Evolutionary conservation across 2,113 vertebrate species (phyloP).

Genomic region (Theristicus caerulescens): DNA sequence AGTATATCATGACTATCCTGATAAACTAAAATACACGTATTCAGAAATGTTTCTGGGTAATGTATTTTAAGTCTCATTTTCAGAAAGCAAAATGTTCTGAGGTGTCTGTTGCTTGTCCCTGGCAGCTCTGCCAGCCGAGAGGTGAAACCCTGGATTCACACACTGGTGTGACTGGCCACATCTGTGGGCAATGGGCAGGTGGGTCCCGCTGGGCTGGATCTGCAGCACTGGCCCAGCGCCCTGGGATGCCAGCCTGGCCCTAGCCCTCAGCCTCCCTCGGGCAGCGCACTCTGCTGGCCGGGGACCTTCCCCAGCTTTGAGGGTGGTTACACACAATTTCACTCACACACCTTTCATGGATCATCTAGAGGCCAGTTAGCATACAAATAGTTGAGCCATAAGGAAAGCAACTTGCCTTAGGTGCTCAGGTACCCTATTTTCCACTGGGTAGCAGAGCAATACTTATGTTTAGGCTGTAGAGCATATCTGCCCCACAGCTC

Average conservation of each 20-base stretch:
- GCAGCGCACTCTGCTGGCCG: fast-evolving
- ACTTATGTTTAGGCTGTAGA: neutral
- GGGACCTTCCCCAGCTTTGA: neutral
- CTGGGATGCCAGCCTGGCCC: neutral
- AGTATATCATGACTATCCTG: fast-evolving
- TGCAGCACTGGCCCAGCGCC: neutral
- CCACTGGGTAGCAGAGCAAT: neutral
- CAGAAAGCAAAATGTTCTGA: fast-evolving
- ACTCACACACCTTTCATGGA: fast-evolving
- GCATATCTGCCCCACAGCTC: neutral
- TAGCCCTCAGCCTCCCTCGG: neutral
- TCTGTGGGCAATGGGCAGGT: fast-evolving
- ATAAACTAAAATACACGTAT: fast-evolving
- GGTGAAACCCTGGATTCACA: fast-evolving
- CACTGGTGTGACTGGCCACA: fast-evolving
- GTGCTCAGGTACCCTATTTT: too few species aligned
- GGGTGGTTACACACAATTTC: neutral
- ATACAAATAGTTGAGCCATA: fast-evolving
- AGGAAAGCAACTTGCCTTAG: neutral
- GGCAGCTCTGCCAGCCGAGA: fast-evolving
- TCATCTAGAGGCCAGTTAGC: neutral
- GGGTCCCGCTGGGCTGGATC: neutral
- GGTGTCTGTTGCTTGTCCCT: too few species aligned
- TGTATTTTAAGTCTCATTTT: neutral
- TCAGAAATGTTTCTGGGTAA: neutral